Evolutionary conservation across 2,113 vertebrate genomes (phyloP), one percentile per base, ranked within the genome.

Genomic region (Toxostoma redivivum): DNA sequence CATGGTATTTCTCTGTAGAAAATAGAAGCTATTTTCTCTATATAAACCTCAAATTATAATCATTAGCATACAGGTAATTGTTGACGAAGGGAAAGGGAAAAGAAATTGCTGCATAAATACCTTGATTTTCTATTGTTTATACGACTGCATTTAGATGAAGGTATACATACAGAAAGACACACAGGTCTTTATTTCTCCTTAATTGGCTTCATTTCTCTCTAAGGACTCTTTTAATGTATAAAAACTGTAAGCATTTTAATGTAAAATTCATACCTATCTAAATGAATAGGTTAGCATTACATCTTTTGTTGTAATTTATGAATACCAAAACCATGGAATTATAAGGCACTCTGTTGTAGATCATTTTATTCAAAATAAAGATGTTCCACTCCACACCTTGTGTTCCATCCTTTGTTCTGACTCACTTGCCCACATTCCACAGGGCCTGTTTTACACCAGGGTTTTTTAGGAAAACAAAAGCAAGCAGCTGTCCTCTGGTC

Each of bases 191-290:
- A 91, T 77, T 90, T 95, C 81, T 86, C 81, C 51, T 88, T 96
- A 95, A 93, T 74, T 88, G 66, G 90, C 90, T 95, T 96, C 66
- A 82, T 76, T 81, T 91, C 81, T 87, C 91, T 92, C 73, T 69
- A 72, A 95, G 81, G 70, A 57, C 42, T 67, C 77, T 93, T 86
- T 54, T 72, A 94, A 94, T 33, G 70, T 87, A 93, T 78, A 93
- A 91, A 93, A 97, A 60, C 47, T 53, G 50, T 84, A 94, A 87
- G 51, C 56, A 81, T 86, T 93, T 97, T 61, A 74, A 93, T 90
- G 70, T 85, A 86, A 90, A 88, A 95, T 72, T 92, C 67, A 21
- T 44, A 70, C 28, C 45, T 73, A 82, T 54, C 70, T 92, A 86
- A 90, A 91, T 51, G 60, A 94, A 88, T 33, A 71, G 80, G 78